Evolutionary conservation across 2,888 invertebrate genomes (phyloP).

Genomic region (Helicoverpa assulta): DNA sequence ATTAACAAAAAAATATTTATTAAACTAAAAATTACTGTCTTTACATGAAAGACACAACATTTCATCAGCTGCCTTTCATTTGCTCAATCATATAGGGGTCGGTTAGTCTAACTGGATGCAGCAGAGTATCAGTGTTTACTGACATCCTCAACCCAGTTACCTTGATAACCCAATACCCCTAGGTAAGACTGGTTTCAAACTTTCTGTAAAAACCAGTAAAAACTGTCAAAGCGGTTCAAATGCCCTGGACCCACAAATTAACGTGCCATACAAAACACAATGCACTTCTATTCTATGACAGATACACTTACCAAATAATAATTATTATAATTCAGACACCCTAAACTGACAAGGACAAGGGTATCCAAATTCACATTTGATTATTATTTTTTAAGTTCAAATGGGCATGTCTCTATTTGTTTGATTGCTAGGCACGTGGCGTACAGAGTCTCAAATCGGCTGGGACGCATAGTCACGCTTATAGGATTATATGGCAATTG

Average conservation of each 20-base stretch:
- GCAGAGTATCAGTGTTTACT: too few species aligned
- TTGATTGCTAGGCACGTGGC: slow-evolving; percentile 82
- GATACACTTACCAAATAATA: slow-evolving; percentile 41
- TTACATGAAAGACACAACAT: background rate
- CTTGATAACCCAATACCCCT: too few species aligned
- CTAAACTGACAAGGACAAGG: slow-evolving; percentile 38
- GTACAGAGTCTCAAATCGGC: slow-evolving; percentile 49
- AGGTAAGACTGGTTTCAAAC: too few species aligned
- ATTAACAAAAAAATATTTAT: background rate
- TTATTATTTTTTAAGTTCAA: slow-evolving; percentile 64
- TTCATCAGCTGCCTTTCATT: too few species aligned
- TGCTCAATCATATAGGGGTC: too few species aligned
- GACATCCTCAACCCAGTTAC: too few species aligned
- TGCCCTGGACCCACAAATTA: too few species aligned
- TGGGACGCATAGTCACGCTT: slow-evolving; percentile 68
- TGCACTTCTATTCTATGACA: background rate
- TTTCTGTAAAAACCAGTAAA: too few species aligned
- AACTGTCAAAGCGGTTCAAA: too few species aligned
- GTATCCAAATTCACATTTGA: slow-evolving; percentile 61
- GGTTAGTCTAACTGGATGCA: too few species aligned
- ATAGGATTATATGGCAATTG: slow-evolving; percentile 73
- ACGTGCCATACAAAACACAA: background rate
- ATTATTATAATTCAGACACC: slow-evolving; percentile 50
- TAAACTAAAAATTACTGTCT: slow-evolving; percentile 37
- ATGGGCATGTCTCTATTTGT: slow-evolving; percentile 81